phyloP scores from a whole-genome alignment of 2,888 invertebrate genomes.

The Selenia dentaria region DNA sequence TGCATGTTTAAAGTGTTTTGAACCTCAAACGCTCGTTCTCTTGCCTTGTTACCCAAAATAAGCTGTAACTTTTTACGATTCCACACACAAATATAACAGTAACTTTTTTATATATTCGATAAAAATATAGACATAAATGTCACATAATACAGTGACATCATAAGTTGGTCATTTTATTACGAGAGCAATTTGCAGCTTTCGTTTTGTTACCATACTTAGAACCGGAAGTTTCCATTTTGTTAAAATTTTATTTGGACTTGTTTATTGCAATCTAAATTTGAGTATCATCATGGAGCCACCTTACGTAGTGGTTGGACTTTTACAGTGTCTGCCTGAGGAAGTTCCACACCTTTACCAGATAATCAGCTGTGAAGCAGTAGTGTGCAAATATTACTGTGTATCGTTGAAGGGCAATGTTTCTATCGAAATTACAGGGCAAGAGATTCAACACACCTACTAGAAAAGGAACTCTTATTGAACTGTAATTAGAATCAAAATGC shows the following conservation, averaged over 20 bases:
- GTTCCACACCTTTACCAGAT: no score
- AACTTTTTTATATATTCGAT: constrained; percentile 46
- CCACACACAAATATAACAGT: constrained; percentile 46
- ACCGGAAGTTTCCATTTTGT: background rate
- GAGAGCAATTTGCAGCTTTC: constrained; percentile 41
- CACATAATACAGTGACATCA: constrained; percentile 39
- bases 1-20: no score
- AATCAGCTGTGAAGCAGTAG: no score
- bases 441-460: no score
- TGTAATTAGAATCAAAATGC: no score
- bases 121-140: constrained; percentile 61
- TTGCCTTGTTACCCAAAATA: constrained; percentile 3
- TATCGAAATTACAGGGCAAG: no score
- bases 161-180: constrained; percentile 49
- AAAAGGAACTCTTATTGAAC: no score
- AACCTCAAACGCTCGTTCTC: constrained; percentile 12
- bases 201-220: constrained; percentile 23
- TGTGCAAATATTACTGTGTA: no score
- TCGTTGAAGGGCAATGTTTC: no score
- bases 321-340: no score
- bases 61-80: constrained; percentile 50
- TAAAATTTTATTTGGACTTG: background rate
- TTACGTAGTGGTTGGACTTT: no score
- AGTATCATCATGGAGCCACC: no score
- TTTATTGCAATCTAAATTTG: background rate